Evolutionary conservation across 1,140 invertebrate species (phyloP).

Genomic region (Asbolus verrucosus): DNA sequence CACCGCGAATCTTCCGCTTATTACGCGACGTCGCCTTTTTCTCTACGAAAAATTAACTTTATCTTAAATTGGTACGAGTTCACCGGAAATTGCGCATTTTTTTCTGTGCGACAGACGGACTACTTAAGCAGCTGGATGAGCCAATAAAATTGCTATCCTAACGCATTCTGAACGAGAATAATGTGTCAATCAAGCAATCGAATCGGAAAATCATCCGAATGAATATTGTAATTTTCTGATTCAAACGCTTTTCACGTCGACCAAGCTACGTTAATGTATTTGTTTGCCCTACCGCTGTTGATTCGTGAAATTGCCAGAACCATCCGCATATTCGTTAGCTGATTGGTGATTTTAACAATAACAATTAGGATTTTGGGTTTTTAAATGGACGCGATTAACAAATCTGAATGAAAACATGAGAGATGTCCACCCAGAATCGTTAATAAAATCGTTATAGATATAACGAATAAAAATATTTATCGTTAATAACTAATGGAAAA

Average conservation of each 20-base stretch:
- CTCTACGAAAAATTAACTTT: constrained; percentile 55
- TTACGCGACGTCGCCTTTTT: constrained; percentile 45
- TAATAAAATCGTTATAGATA: too few relatives aligned
- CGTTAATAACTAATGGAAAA: too few relatives aligned
- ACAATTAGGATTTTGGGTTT: too few relatives aligned
- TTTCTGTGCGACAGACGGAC: constrained; percentile 44
- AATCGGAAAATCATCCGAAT: constrained; percentile 51
- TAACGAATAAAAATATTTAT: too few relatives aligned
- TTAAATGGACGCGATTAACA: too few relatives aligned
- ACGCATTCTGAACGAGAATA: constrained; percentile 51
- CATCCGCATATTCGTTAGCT: too few relatives aligned
- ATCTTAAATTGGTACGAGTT: constrained; percentile 52
- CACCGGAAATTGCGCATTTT: constrained; percentile 55
- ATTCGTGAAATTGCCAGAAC: constrained; percentile 46
- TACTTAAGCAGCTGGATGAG: constrained; percentile 51
- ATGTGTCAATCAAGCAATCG: constrained; percentile 55
- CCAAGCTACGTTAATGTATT: constrained; percentile 41
- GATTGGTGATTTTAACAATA: too few relatives aligned
- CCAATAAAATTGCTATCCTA: constrained; percentile 49
- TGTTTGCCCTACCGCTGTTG: constrained; percentile 45
- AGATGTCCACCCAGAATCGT: too few relatives aligned
- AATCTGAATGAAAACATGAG: too few relatives aligned
- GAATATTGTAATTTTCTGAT: constrained; percentile 55
- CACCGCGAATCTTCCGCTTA: constrained; percentile 51
- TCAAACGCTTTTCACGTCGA: constrained; percentile 34